Percentiles rank a stretch among this genome's conserved stretches.
Evolutionary conservation across 2,888 invertebrate species (phyloP).

Genomic region (Drosophila emarginata): DNA sequence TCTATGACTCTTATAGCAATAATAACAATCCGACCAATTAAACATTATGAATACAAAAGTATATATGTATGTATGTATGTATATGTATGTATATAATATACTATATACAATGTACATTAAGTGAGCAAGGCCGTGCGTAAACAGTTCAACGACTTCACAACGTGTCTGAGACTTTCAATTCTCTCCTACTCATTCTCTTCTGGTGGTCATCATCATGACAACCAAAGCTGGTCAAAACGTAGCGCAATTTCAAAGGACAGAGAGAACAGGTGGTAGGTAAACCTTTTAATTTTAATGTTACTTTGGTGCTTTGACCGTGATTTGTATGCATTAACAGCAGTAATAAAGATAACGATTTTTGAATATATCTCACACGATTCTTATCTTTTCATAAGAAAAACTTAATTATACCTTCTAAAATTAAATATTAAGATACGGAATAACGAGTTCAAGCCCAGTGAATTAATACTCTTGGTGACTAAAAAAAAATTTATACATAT

Average conservation of each 20-base stretch:
- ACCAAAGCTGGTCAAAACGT: slow-evolving; percentile 17
- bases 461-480: too few species aligned
- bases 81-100: too few species aligned
- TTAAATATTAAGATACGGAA: too few species aligned
- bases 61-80: not conserved
- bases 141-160: slow-evolving; percentile 71
- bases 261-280: not conserved
- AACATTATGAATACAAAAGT: slow-evolving; percentile 22
- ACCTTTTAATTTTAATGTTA: too few species aligned
- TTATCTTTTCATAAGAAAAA: too few species aligned
- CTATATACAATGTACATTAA: slow-evolving; percentile 38
- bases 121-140: slow-evolving; percentile 68
- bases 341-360: too few species aligned
- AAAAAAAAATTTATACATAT: too few species aligned
- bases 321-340: not conserved
- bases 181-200: slow-evolving; percentile 21
- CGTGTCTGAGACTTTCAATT: slow-evolving; percentile 22
- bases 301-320: not conserved
- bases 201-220: slow-evolving; percentile 43
- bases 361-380: too few species aligned
- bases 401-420: too few species aligned
- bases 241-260: slow-evolving; percentile 21
- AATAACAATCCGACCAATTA: slow-evolving; percentile 11
- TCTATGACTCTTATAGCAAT: slow-evolving; percentile 6
- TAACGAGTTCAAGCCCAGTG: too few species aligned